Evolutionary conservation across 2,888 invertebrate genomes (phyloP), one percentile per base, ranked within the genome.

Genomic region (Opisthograptis luteolata): DNA sequence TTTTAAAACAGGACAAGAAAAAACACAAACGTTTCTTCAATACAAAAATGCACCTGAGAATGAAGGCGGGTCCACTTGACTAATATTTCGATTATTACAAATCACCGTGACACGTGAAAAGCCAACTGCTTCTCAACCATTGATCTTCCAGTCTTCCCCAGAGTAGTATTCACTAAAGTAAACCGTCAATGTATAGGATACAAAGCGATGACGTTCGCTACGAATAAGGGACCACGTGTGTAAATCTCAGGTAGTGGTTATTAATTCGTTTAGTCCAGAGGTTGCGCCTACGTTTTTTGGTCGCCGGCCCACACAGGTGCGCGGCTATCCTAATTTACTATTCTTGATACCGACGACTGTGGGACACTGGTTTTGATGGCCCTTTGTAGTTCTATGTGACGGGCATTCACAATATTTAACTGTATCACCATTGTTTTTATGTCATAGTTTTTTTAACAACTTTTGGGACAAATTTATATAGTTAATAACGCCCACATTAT

Each of bases 1-100:
- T 82, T 84, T 82, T 80, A 80, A 84, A 85, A 86, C 78, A 83
- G 72, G 80, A 79, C 76, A 84, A 85, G 81, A 82, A 86, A 87
- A 85, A 81, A 67, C 73, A 79, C 76, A 81, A 82, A 83, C 78
- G 85, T 80, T 84, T 77, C 84, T 81, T 83, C 82, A 81, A 89
- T 87, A 86, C 87, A 88, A 88, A 88, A 87, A 89, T 87, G 88
- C 89, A 89, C 88, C 89, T 89, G 89, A 89, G 88, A 87, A 88
- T 87, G 87, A 84, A 87, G 88, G 88, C 85, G 88, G 87, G 79
- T 68, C 84, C 81, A 86, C 87, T 87, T 87, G 79, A 87, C 87
- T 87, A 87, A 87, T 85, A 89, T 83, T 81, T 78, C 84, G 83
- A 85, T 87, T 80, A 84, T 79, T 79, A 84, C 78, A 79, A 79